Evolutionary conservation across 92 coral and sea anemone genomes (phyloP), one percentile per base, ranked within the genome.

Genomic region (Parazoanthus atlanticus): DNA sequence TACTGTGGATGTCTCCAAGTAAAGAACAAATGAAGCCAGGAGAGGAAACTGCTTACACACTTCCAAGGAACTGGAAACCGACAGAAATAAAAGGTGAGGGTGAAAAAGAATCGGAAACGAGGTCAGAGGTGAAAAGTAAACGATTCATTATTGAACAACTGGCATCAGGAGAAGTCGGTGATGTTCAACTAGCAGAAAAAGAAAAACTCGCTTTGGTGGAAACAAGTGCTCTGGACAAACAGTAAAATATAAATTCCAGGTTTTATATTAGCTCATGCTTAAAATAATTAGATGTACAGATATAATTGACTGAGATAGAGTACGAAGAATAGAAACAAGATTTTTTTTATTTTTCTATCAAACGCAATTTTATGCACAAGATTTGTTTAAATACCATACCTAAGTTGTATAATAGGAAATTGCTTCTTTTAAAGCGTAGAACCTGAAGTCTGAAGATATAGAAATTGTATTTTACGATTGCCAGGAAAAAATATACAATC

Each of bases 331-430:
- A 43, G 78, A 9, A 26, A 26, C 54, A 9, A 28, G 8, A 15
- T 26, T 46, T 70, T 29, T 84, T 54, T 80, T 80, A 69, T 84
- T 84, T 84, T 84, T 84, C 78, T 84, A 84, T 84, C 43, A 41
- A 69, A 43, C 74, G 78, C 31, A 67, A 31, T 25, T 70, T 40
- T 40, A 36, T 84, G 31, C 58, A 25, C 36, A 32, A 84, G 74
- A 15, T 1, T 69, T 43, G 87, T 84, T 83, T 70, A 43, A 70
- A 84, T 30, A 28, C 71, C 84, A 46, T 29, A 70, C 41, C 36
- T 73, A 36, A 67, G 64, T 70, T 70, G 78, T 83, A 70, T 28
- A 84, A 70, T 70, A 67, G 65, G n/a, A 84, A 31, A 43, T 43
- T 46, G 87, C 43, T 41, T 70, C 54, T 46, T 84, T 82, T 23